Evolutionary conservation across 2,888 invertebrate genomes (phyloP).

Genomic region (Megaustenia siamemsis): DNA sequence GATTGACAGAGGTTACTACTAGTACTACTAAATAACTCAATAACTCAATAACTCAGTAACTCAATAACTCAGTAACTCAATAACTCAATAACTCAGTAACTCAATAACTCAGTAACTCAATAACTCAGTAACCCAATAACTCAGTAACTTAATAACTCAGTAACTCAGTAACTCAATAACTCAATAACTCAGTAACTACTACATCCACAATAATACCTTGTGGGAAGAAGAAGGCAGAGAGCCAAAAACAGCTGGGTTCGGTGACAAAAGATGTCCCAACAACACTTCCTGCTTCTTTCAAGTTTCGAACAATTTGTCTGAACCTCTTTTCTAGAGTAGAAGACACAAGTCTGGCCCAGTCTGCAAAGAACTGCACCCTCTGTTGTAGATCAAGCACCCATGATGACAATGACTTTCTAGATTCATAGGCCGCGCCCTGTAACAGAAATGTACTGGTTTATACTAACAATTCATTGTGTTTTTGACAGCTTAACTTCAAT

Average conservation of each 20-base stretch:
- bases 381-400: slow-evolving; percentile 77
- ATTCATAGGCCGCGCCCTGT: slow-evolving; percentile 77
- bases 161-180: too few relatives aligned
- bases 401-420: slow-evolving; percentile 76
- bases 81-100: too few relatives aligned
- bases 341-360: slow-evolving; percentile 76
- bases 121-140: too few relatives aligned
- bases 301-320: slow-evolving; percentile 45
- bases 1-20: too few relatives aligned
- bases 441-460: slow-evolving; percentile 41
- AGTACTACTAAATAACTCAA: too few relatives aligned
- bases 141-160: too few relatives aligned
- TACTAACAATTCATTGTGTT: too few relatives aligned
- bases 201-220: slow-evolving; percentile 73
- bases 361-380: slow-evolving; percentile 77
- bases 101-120: too few relatives aligned
- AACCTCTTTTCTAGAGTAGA: slow-evolving; percentile 69
- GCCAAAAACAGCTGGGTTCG: slow-evolving; percentile 77
- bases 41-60: too few relatives aligned
- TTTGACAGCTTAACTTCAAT: too few relatives aligned
- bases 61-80: too few relatives aligned
- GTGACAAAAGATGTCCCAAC: slow-evolving; percentile 59
- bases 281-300: slow-evolving; percentile 57
- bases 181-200: too few relatives aligned
- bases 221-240: slow-evolving; percentile 80